A percentile compares a stretch with the other conserved stretches of the same genome.
These are phyloP conservation scores for Bufotes viridis DNA, from an alignment of 2,797 vertebrate genomes.

Conservation along the genomic window DNA sequence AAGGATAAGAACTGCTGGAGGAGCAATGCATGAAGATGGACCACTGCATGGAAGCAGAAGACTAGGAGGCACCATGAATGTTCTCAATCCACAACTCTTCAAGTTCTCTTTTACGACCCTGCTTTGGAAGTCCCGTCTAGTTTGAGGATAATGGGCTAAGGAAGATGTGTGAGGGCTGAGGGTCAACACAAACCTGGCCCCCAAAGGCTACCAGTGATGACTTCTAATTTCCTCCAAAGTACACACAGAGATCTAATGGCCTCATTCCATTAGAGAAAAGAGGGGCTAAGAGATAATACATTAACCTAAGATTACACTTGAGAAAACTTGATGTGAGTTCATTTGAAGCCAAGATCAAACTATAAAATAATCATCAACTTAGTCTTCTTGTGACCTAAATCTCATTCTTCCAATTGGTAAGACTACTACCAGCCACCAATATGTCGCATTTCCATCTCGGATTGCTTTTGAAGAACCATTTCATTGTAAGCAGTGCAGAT, in stretches of 20 bases:
- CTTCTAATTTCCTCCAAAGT: conserved; percentile 29
- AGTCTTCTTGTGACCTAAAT: conserved; percentile 41
- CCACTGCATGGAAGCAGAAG: background rate
- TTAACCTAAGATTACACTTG: conserved; percentile 55
- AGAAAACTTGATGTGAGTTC: conserved; percentile 52
- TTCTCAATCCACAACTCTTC: conserved; percentile 3
- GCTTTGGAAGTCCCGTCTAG: background rate
- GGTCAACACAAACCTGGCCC: conserved; percentile 2
- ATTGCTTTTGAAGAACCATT: background rate
- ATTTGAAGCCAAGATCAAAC: conserved; percentile 44
- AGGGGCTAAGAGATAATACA: conserved; percentile 35
- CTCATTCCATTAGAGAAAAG: conserved; percentile 48
- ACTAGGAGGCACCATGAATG: conserved; percentile 36
- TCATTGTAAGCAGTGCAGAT: background rate
- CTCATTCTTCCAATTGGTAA: background rate
- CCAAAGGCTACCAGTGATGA: conserved; percentile 5
- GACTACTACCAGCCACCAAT: background rate
- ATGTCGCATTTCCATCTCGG: background rate
- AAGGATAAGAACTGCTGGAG: background rate
- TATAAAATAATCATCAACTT: conserved; percentile 50
- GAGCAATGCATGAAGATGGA: conserved; percentile 1
- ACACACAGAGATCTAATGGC: conserved; percentile 43
- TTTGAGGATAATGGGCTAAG: background rate
- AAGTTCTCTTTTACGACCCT: background rate
- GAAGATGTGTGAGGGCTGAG: conserved; percentile 13